These are phyloP conservation scores for Cydia fagiglandana DNA, from an alignment of 1,140 invertebrate species.

Conservation along the genomic window DNA sequence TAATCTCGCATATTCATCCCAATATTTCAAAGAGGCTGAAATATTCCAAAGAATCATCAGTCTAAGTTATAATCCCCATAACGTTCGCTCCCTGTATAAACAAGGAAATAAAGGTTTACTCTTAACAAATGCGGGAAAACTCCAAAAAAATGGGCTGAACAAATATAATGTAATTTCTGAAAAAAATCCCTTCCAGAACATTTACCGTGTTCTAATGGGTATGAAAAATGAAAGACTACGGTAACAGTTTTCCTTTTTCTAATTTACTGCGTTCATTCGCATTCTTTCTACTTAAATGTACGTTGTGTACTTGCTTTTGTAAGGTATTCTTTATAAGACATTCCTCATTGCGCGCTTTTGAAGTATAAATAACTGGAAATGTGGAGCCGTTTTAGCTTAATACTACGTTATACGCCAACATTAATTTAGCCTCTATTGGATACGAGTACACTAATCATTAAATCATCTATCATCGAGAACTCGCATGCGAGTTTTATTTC, in stretches of 20 bases:
- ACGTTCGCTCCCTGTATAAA: background rate
- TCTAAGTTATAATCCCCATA: background rate
- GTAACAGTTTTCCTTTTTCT: background rate
- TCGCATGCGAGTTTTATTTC: too few species aligned
- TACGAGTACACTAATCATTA: too few species aligned
- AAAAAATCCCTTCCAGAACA: conserved; percentile 24
- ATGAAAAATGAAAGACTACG: conserved; percentile 17
- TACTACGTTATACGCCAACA: too few species aligned
- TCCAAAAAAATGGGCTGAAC: conserved; percentile 24
- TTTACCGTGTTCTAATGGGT: conserved; percentile 29
- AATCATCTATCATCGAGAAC: too few species aligned
- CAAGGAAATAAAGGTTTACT: conserved; percentile 28
- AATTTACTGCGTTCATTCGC: conserved; percentile 21
- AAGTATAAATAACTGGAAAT: too few species aligned
- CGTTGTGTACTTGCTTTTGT: background rate
- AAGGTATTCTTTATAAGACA: background rate
- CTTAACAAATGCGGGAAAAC: conserved; percentile 28
- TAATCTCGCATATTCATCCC: background rate
- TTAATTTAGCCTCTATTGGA: too few species aligned
- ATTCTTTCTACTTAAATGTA: conserved; percentile 3
- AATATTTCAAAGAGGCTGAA: background rate
- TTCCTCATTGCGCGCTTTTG: too few species aligned
- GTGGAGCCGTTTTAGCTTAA: too few species aligned
- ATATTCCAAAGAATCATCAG: background rate
- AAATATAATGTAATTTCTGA: conserved; percentile 30